Conservation (phyloP, 2,113 vertebrate species). For the Eolophus roseicapilla region DNA sequence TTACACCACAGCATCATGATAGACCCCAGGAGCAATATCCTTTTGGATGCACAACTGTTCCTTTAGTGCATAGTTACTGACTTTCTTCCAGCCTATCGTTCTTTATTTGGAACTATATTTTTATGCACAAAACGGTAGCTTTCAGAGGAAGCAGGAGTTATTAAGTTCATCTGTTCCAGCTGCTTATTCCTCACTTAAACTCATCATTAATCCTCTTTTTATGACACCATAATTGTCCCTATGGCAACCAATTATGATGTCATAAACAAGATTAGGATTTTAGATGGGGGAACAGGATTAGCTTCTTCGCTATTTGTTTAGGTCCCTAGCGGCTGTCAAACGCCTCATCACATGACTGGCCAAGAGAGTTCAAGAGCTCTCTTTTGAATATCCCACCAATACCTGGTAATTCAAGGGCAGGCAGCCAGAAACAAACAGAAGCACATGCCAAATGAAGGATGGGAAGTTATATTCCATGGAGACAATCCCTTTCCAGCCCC, state of each 20-base stretch:
- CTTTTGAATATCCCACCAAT: background rate
- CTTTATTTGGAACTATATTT: constrained; percentile 32
- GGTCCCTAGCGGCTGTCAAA: background rate
- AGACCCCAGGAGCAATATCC: background rate
- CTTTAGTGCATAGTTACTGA: background rate
- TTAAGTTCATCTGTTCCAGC: constrained; percentile 62
- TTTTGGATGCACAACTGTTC: background rate
- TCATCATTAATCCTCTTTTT: constrained; percentile 55
- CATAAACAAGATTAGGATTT: constrained; percentile 58
- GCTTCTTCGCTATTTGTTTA: constrained; percentile 12
- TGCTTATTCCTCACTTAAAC: constrained; percentile 56
- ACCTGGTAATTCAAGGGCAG: background rate
- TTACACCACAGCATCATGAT: background rate
- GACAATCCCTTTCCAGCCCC: background rate
- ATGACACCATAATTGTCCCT: constrained; percentile 55
- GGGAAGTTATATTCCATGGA: background rate
- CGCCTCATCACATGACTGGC: background rate
- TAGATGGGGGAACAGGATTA: constrained; percentile 42
- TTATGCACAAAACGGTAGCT: constrained; percentile 23
- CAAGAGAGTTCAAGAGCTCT: background rate
- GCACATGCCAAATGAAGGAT: accelerated
- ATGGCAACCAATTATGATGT: constrained; percentile 60
- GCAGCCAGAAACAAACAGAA: background rate
- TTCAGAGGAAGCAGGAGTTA: constrained; percentile 16
- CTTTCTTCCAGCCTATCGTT: background rate